Conservation (phyloP, 35 echinoderm and acorn worm species). For the Apostichopus parvimensis region DNA sequence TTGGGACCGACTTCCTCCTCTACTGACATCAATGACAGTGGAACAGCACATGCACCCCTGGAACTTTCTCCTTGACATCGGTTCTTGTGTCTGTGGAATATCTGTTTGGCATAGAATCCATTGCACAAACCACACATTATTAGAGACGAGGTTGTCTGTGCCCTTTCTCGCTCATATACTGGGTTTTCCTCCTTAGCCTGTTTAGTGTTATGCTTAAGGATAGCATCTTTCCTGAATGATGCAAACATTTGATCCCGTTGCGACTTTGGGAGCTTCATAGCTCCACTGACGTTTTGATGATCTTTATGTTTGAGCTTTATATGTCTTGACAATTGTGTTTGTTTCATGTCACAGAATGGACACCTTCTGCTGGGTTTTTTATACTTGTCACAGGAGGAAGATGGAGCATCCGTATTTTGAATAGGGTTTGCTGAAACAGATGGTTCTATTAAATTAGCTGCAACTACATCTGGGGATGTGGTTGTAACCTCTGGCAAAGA, state of each 20-base stretch:
- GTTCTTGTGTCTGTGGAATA: slow-evolving; percentile 39
- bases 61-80: not conserved
- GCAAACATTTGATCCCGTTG: not conserved
- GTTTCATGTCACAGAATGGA: not conserved
- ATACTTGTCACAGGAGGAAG: not conserved
- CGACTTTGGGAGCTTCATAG: not conserved
- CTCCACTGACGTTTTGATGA: not conserved
- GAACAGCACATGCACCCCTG: not conserved
- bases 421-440: too few relatives aligned
- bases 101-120: slow-evolving; percentile 38
- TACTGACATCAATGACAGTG: slow-evolving; percentile 14
- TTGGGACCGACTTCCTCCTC: not conserved
- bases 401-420: too few relatives aligned
- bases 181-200: slow-evolving; percentile 25
- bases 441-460: too few relatives aligned
- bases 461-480: too few relatives aligned
- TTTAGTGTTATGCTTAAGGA: slow-evolving; percentile 18
- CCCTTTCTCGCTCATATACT: slow-evolving; percentile 11
- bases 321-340: slow-evolving; percentile 21
- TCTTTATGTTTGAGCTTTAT: slow-evolving; percentile 14
- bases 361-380: slow-evolving; percentile 11
- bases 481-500: too few relatives aligned
- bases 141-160: not conserved
- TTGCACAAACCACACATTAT: slow-evolving; percentile 55
- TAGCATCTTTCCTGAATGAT: slow-evolving; percentile 18